Percentiles rank a stretch among this genome's conserved stretches.
phyloP scores from a whole-genome alignment of 2,113 vertebrate species.

The Toxostoma redivivum region DNA sequence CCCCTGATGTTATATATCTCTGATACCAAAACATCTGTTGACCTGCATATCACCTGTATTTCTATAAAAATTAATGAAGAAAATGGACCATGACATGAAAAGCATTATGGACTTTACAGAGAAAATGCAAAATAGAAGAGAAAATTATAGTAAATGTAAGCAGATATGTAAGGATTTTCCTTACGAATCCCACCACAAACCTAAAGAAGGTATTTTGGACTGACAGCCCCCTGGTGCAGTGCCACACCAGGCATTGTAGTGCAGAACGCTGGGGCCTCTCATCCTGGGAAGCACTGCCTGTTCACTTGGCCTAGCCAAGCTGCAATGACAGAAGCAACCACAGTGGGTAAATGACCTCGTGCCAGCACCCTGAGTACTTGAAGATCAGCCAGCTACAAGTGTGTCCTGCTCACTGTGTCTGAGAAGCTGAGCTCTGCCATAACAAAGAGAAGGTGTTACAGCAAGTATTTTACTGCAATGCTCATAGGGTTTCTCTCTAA shows the following conservation, averaged over 20 bases:
- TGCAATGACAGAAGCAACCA: not conserved
- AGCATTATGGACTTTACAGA: not conserved
- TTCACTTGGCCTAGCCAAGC: not conserved
- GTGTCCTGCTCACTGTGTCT: not conserved
- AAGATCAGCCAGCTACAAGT: not conserved
- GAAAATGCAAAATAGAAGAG: not conserved
- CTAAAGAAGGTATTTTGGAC: not conserved
- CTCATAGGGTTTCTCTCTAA: not conserved
- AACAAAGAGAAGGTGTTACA: not conserved
- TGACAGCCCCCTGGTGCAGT: not conserved
- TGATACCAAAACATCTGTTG: not conserved
- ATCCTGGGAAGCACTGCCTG: not conserved
- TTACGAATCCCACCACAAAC: not conserved
- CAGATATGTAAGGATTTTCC: not conserved
- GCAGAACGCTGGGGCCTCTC: fast-evolving
- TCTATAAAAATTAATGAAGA: not conserved
- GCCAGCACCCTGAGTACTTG: fast-evolving
- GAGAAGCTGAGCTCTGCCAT: not conserved
- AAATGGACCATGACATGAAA: not conserved
- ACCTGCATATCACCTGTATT: not conserved
- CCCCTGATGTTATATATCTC: not conserved
- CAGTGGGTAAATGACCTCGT: fast-evolving
- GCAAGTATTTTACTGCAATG: not conserved
- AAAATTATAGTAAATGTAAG: not conserved
- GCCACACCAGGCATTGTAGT: not conserved